phyloP scores from a whole-genome alignment of 2,113 vertebrate genomes.

The Lamprotornis superbus region DNA sequence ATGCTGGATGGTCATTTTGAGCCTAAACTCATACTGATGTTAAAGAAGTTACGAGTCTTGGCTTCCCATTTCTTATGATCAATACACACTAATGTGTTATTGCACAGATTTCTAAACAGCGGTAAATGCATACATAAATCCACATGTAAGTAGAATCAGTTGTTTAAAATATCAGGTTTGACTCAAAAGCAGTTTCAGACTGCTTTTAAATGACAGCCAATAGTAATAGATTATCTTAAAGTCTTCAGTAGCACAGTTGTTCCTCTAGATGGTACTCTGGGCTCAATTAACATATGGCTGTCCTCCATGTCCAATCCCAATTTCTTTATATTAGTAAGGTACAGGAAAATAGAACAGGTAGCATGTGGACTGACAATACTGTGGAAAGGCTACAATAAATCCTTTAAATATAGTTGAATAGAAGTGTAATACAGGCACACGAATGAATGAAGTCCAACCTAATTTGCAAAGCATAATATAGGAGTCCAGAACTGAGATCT shows the following conservation, averaged over 20 bases:
- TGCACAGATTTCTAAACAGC: neutral
- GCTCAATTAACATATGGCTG: neutral
- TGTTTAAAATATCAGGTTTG: neutral
- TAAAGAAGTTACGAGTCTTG: neutral
- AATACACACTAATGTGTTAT: neutral
- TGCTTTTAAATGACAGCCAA: neutral
- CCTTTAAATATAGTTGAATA: neutral
- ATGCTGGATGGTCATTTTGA: neutral
- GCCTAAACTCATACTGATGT: neutral
- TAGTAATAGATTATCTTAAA: neutral
- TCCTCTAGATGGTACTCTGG: constrained; percentile 54
- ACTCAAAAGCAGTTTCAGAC: neutral
- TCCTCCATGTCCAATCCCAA: neutral
- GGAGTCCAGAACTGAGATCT: neutral
- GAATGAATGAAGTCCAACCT: neutral
- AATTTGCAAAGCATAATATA: neutral
- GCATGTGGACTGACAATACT: neutral
- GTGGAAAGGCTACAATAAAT: neutral
- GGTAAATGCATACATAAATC: neutral
- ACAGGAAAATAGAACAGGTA: neutral
- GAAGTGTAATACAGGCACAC: neutral
- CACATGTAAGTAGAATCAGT: neutral
- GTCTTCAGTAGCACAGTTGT: neutral
- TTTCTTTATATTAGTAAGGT: neutral
- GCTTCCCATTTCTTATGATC: neutral